Percentiles rank a stretch among this genome's conserved stretches.
Evolutionary conservation across 2,113 vertebrate species (phyloP).

Genomic region (Urocitellus parryii): DNA sequence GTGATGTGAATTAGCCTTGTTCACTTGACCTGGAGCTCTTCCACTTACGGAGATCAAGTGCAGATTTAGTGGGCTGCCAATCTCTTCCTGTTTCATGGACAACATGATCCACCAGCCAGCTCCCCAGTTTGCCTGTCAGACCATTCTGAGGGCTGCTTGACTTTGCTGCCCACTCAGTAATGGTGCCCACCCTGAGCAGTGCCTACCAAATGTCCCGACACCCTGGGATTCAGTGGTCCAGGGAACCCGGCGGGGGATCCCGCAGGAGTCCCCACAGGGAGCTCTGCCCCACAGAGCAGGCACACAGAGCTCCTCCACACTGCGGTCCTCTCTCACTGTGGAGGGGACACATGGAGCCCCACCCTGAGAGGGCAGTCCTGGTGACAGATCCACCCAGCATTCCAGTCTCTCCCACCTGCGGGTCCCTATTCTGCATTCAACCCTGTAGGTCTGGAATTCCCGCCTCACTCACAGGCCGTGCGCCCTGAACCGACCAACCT

Average conservation of each 20-base stretch:
- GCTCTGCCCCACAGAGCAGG: too few species aligned
- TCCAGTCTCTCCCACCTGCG: rapidly evolving
- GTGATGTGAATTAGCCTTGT: not conserved
- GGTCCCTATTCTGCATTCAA: rapidly evolving
- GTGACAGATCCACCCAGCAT: rapidly evolving
- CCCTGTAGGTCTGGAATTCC: not conserved
- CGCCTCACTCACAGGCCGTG: rapidly evolving
- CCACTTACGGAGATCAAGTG: not conserved
- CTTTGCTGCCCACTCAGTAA: not conserved
- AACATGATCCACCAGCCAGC: rapidly evolving
- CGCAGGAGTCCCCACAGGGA: too few species aligned
- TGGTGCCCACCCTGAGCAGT: not conserved
- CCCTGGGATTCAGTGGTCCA: rapidly evolving
- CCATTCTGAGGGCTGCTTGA: too few species aligned
- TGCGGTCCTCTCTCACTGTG: rapidly evolving
- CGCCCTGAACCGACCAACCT: too few species aligned
- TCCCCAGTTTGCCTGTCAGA: not conserved
- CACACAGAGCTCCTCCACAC: rapidly evolving
- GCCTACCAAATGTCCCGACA: not conserved
- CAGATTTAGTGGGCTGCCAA: not conserved
- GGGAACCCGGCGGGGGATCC: too few species aligned
- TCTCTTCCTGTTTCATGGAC: not conserved
- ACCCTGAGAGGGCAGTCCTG: not conserved
- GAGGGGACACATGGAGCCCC: not conserved
- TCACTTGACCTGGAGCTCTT: not conserved